A percentile compares a stretch with the other conserved stretches of the same genome.
These are phyloP conservation scores for Oasisia sp. DNA, from an alignment of 2,888 invertebrate genomes.

Conservation along the genomic window DNA sequence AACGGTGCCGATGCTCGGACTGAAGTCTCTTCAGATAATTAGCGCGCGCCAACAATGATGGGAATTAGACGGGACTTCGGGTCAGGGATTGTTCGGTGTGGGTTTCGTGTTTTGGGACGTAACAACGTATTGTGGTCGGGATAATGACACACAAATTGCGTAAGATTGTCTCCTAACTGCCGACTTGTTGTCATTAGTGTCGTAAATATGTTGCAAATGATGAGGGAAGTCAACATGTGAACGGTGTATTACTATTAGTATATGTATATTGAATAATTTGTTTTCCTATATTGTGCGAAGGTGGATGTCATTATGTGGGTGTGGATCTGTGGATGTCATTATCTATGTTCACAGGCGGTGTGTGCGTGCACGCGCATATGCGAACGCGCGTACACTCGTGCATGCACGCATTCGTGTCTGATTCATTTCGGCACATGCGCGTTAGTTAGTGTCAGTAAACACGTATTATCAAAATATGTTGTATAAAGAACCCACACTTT, in stretches of 20 bases:
- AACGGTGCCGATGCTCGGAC: background rate
- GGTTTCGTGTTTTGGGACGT: background rate
- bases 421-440: no score
- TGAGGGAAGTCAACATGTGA: background rate
- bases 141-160: background rate
- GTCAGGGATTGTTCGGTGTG: background rate
- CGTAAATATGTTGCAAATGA: background rate
- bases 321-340: background rate
- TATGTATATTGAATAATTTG: background rate
- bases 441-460: background rate
- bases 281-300: background rate
- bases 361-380: background rate
- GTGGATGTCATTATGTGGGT: background rate
- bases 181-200: background rate
- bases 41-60: background rate
- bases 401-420: no score
- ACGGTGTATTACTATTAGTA: background rate
- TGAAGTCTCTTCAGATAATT: background rate
- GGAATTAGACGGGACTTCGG: background rate
- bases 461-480: background rate
- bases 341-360: background rate
- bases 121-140: background rate
- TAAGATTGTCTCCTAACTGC: background rate
- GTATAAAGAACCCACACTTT: background rate
- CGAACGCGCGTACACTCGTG: no score